These are phyloP conservation scores for Sminthopsis crassicaudata DNA, from an alignment of 2,113 vertebrate species.

Conservation along the genomic window DNA sequence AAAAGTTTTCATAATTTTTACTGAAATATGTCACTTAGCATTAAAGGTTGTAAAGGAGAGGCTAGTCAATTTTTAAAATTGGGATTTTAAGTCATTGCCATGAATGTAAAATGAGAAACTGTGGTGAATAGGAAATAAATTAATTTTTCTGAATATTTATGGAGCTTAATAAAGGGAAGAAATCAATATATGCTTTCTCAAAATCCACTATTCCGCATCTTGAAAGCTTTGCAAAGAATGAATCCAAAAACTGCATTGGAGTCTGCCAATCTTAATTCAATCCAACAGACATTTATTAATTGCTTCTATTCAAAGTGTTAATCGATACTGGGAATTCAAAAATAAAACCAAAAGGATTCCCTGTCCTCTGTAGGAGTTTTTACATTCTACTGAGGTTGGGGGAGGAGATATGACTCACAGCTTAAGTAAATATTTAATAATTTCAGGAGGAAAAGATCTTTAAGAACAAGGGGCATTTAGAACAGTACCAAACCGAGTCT, in stretches of 20 bases:
- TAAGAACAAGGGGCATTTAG: background rate
- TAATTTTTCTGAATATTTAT: conserved; percentile 24
- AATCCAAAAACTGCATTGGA: background rate
- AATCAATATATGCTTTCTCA: conserved; percentile 29
- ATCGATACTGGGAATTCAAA: background rate
- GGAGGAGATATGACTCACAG: background rate
- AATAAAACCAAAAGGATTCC: background rate
- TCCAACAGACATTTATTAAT: conserved; percentile 7
- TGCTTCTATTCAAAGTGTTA: background rate
- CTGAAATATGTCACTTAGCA: background rate
- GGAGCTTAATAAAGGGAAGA: conserved; percentile 44
- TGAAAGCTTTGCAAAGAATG: conserved; percentile 38
- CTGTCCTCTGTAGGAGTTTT: background rate
- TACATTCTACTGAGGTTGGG: background rate
- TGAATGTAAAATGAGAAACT: background rate
- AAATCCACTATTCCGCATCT: background rate
- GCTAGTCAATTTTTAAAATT: background rate
- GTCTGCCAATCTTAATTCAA: background rate
- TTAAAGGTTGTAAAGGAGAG: background rate
- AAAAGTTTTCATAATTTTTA: background rate
- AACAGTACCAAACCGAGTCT: background rate
- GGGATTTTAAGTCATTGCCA: background rate
- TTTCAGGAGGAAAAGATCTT: background rate
- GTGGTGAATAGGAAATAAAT: background rate
- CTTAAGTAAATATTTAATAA: background rate